Conservation (phyloP, 2,888 invertebrate genomes). For the Tethea ocularis region DNA sequence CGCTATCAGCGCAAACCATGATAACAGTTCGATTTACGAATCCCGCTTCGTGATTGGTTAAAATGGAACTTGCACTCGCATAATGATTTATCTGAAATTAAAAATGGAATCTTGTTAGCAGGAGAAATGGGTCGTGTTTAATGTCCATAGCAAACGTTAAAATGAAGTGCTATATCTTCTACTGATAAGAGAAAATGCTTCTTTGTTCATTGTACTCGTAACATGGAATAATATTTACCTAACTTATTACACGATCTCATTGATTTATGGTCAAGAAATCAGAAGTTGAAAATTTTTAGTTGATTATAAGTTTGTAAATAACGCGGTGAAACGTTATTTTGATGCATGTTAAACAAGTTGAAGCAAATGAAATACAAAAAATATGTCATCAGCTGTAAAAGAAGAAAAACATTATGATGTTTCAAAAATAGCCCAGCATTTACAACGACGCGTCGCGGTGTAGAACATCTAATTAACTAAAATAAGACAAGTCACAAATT, state of each 20-base stretch:
- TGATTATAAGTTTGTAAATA: not conserved
- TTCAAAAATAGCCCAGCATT: constrained; percentile 39
- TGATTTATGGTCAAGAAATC: too few species aligned
- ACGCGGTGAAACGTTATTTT: too few species aligned
- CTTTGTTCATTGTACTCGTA: not conserved
- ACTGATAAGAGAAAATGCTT: not conserved
- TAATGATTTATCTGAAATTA: constrained; percentile 60
- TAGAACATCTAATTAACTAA: constrained; percentile 64
- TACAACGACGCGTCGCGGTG: constrained; percentile 27
- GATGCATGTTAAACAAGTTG: too few species aligned
- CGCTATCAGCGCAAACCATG: constrained; percentile 67
- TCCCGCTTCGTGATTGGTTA: constrained; percentile 65
- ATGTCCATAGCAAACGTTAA: constrained; percentile 25
- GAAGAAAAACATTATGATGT: not conserved
- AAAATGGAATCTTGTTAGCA: constrained; percentile 63
- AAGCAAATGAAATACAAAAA: not conserved
- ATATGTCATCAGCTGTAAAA: not conserved
- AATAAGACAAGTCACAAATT: constrained; percentile 69
- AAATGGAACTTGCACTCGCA: constrained; percentile 40
- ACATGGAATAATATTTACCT: not conserved
- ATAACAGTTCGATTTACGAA: constrained; percentile 77
- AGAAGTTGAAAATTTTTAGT: too few species aligned
- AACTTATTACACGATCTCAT: not conserved
- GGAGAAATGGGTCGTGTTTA: constrained; percentile 60
- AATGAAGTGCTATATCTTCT: constrained; percentile 6